These are phyloP conservation scores for Platypus cylindrus DNA, from an alignment of 2,888 invertebrate species.

Conservation along the genomic window DNA sequence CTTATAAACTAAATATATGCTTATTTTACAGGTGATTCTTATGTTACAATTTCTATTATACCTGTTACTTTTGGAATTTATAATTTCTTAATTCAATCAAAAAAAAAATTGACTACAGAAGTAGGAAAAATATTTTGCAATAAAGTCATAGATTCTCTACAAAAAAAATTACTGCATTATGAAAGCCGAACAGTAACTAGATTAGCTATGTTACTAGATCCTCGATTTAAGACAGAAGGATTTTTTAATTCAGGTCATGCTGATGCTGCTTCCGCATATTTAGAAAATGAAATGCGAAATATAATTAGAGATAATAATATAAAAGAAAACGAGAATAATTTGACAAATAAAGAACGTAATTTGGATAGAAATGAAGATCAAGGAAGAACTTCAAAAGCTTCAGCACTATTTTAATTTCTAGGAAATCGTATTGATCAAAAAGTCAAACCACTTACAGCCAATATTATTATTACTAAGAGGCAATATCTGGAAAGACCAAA, in stretches of 20 bases:
- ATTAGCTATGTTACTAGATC: constrained; percentile 10
- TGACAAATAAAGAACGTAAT: too few species aligned
- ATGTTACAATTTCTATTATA: constrained; percentile 9
- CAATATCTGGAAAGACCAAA: constrained; percentile 11
- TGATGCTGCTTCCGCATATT: constrained; percentile 3
- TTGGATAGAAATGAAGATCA: too few species aligned
- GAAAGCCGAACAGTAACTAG: constrained; percentile 8
- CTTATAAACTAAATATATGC: too few species aligned
- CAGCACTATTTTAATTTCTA: constrained; percentile 6
- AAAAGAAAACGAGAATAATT: too few species aligned
- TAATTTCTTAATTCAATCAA: constrained; percentile 3
- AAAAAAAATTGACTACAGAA: constrained; percentile 6
- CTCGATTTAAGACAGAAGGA: constrained; percentile 12
- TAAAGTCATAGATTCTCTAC: constrained; percentile 7
- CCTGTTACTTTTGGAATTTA: constrained; percentile 6
- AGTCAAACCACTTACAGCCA: constrained; percentile 7
- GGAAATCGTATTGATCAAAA: constrained; percentile 2
- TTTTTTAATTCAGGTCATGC: constrained; percentile 11
- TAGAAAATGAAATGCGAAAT: constrained; percentile 9
- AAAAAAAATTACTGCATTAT: constrained; percentile 9
- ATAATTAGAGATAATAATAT: too few species aligned
- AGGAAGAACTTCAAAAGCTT: too few species aligned
- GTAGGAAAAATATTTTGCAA: constrained; percentile 9
- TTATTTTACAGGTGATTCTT: constrained; percentile 10
- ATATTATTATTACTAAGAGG: constrained; percentile 9